phyloP scores from a whole-genome alignment of 92 coral and sea anemone species.

The Phenganax marumi region DNA sequence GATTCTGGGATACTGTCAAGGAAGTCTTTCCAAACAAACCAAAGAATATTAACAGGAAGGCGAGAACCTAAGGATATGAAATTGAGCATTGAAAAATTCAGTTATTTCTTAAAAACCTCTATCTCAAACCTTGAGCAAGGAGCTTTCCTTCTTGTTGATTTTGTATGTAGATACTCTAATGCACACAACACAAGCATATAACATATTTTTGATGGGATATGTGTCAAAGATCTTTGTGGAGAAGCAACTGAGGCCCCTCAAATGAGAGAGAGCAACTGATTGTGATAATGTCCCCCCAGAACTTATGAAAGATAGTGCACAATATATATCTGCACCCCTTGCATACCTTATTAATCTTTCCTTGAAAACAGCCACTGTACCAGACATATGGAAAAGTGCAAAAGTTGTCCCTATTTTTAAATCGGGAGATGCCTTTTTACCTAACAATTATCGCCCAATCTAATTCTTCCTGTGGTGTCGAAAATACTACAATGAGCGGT shows the following conservation, averaged over 20 bases:
- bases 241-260: slow-evolving; percentile 4
- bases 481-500: background rate
- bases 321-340: slow-evolving; percentile 2
- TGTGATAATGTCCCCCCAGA: slow-evolving; percentile 4
- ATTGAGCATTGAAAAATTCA: slow-evolving; percentile 1
- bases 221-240: slow-evolving; percentile 2
- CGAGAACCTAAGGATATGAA: background rate
- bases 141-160: slow-evolving; percentile 2
- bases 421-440: slow-evolving; percentile 3
- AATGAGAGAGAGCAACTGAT: slow-evolving; percentile 4
- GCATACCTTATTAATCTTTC: slow-evolving; percentile 6
- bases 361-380: slow-evolving; percentile 8
- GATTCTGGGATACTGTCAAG: slow-evolving; percentile 6
- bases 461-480: too few species aligned
- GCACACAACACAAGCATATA: background rate
- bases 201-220: background rate
- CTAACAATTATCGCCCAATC: slow-evolving; percentile 3
- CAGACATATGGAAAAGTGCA: slow-evolving; percentile 1
- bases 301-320: background rate
- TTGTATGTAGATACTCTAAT: background rate
- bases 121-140: slow-evolving; percentile 2
- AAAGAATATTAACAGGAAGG: slow-evolving; percentile 1
- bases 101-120: background rate
- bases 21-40: slow-evolving; percentile 7
- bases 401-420: slow-evolving; percentile 1